phyloP scores from a whole-genome alignment of 2,113 vertebrate genomes.

The Calyptomena viridis region DNA sequence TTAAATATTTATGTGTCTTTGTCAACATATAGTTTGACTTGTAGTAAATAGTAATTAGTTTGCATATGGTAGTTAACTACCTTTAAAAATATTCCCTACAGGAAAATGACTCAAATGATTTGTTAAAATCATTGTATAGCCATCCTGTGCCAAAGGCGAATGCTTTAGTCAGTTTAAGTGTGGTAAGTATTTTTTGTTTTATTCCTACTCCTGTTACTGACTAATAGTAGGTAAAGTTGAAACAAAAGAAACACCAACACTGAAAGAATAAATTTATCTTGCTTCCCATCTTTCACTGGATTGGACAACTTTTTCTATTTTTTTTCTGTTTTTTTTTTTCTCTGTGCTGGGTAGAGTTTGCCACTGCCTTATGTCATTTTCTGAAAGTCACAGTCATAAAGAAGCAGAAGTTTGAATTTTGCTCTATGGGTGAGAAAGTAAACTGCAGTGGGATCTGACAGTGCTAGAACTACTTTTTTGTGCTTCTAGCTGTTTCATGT shows the following conservation, averaged over 20 bases:
- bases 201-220: not conserved
- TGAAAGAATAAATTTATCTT: not conserved
- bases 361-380: not conserved
- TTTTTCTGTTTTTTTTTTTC: not conserved
- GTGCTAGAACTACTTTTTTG: not conserved
- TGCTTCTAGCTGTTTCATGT: not conserved
- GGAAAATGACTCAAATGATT: conserved; percentile 93
- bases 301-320: not conserved
- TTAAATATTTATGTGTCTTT: not conserved
- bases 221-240: not conserved
- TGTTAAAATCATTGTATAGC: conserved; percentile 87
- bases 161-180: conserved; percentile 88
- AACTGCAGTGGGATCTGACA: not conserved
- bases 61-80: not conserved
- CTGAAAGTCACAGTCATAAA: not conserved
- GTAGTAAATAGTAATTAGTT: not conserved
- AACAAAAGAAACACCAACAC: not conserved
- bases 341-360: not conserved
- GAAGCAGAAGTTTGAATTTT: conserved; percentile 13
- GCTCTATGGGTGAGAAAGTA: not conserved
- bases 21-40: not conserved
- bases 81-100: conserved; percentile 58
- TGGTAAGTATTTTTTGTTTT: conserved; percentile 81
- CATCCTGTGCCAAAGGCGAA: conserved; percentile 92
- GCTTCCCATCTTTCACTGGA: not conserved